These are phyloP conservation scores for Oegoconia quadripuncta DNA, from an alignment of 2,888 invertebrate genomes.

Conservation along the genomic window DNA sequence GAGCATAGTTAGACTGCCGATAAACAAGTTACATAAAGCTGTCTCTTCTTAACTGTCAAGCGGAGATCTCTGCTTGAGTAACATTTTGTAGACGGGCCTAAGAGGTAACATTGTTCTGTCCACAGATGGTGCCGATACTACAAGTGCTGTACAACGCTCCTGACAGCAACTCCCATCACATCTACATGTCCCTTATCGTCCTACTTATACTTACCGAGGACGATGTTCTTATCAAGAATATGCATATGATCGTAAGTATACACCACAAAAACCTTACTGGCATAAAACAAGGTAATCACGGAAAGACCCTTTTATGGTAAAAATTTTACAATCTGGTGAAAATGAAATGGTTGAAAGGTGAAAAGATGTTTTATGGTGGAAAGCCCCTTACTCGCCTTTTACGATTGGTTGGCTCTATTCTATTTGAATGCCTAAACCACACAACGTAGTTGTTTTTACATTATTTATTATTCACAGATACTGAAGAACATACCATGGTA, in stretches of 20 bases:
- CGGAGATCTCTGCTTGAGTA: too few relatives aligned
- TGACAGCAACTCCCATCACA: slow-evolving; percentile 96
- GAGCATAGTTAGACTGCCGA: too few relatives aligned
- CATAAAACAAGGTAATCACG: neutral
- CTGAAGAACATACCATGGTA: slow-evolving; percentile 96
- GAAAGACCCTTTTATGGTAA: neutral
- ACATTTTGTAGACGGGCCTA: too few relatives aligned
- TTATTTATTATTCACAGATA: slow-evolving; percentile 80
- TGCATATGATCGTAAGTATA: slow-evolving; percentile 94
- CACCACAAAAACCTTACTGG: neutral
- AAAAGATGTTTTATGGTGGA: too few relatives aligned
- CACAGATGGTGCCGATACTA: slow-evolving; percentile 92
- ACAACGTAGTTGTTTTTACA: too few relatives aligned
- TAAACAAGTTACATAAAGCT: too few relatives aligned
- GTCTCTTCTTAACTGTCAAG: too few relatives aligned
- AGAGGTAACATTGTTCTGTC: slow-evolving; percentile 7
- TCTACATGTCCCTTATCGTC: slow-evolving; percentile 99
- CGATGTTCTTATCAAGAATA: slow-evolving; percentile 94
- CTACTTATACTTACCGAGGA: slow-evolving; percentile 97
- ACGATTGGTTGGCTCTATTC: too few relatives aligned
- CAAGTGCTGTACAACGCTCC: slow-evolving; percentile 95
- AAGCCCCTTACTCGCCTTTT: too few relatives aligned
- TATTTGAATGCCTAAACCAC: too few relatives aligned
- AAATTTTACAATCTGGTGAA: neutral
- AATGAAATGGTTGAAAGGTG: too few relatives aligned